Base-by-base conservation (phyloP, 2,113 vertebrate species). In the Hippotragus niger region DNA sequence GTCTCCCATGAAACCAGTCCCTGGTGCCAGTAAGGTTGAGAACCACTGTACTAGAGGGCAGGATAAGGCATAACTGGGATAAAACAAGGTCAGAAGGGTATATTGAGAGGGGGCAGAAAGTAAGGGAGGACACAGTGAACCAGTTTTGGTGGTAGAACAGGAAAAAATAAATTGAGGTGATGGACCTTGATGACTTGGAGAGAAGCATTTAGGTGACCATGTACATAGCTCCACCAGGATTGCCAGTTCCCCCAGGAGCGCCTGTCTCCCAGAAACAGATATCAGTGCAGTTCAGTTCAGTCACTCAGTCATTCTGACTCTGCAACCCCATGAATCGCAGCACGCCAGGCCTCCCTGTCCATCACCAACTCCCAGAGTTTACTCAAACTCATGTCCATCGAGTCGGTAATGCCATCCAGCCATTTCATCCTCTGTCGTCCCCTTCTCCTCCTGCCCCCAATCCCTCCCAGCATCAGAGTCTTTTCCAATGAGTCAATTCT, bases 231-330 rank as follows among this genome's bases (percentile, higher is more conserved):
- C 55, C 17, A 8, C 40, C 23, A 3, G 45, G 40, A 90, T 33
- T 83, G 25, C 40, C 2, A 0, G 3, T 53, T 6, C 52, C 13
- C 13, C 25, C n/a, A 31, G 31, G n/a, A 47, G 1, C n/a, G 36
- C 21, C 45, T 86, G 29, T 81, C 47, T 78, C 29, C 67, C 23
- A 1, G 47, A 91, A 80, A 57, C 6, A 3, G 52, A 47, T 67
- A 31, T 3, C 58, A 14, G 58, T 60, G 2, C 27, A 31, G 25
- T 29, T 11, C 57, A 58, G 58, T 60, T 60, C 58, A 31, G 58
- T 60, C 27, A 13, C 12, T 60, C 27, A 60, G 58, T 60, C 58
- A 60, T 60, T 31, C 58, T 1, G 0, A 60, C 58, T 60, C 58
- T 6, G 58, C 27, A 31, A 14, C 27, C 58, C 25, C 58, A 60